phyloP scores from a whole-genome alignment of 2,113 vertebrate species.

The Pygathrix nemaeus region DNA sequence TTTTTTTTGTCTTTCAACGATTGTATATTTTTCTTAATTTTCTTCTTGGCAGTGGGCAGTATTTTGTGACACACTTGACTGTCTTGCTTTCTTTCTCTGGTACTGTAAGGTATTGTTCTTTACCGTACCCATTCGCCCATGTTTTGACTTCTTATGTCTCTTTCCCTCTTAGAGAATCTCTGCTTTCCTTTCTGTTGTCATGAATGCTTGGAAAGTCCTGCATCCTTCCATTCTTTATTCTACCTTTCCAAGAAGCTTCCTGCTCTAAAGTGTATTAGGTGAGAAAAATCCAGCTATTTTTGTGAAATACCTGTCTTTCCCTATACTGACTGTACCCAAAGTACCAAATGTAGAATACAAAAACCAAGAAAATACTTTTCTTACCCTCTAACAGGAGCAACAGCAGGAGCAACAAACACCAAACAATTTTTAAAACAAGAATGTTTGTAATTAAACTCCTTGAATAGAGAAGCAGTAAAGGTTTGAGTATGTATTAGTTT shows the following conservation, averaged over 20 bases:
- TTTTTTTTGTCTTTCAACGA: not conserved
- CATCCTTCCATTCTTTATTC: slow-evolving; percentile 25
- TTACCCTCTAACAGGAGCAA: not conserved
- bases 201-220: slow-evolving; percentile 24
- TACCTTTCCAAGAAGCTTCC: slow-evolving; percentile 38
- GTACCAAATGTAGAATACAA: not conserved
- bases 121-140: not conserved
- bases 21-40: not conserved
- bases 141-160: not conserved
- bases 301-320: not conserved
- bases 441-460: slow-evolving; percentile 16
- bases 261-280: not conserved
- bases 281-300: slow-evolving; percentile 49
- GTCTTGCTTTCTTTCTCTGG: not conserved
- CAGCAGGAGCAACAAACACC: not conserved
- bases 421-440: not conserved
- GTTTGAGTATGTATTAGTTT: not conserved
- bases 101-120: not conserved
- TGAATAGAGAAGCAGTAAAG: not conserved
- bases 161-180: not conserved
- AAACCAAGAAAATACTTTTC: slow-evolving; percentile 8
- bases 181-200: slow-evolving; percentile 25
- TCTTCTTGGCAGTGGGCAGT: not conserved
- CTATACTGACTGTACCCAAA: not conserved
- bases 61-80: not conserved